A percentile compares a stretch with the other conserved stretches of the same genome.
phyloP scores from a whole-genome alignment of 2,797 vertebrate species.

The Rousettus madagascariensis region DNA sequence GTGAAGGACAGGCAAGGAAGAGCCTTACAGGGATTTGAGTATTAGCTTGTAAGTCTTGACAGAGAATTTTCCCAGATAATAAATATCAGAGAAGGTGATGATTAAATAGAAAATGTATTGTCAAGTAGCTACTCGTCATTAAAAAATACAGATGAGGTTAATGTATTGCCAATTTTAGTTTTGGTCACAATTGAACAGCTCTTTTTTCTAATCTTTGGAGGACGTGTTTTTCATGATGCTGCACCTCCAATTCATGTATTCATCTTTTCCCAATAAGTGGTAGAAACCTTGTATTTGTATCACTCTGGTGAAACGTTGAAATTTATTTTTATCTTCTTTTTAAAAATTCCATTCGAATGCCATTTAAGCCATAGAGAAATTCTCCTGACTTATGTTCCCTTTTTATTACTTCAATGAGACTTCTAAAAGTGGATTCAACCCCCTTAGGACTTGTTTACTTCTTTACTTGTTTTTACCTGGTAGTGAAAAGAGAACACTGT shows the following conservation, averaged over 20 bases:
- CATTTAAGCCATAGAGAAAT: neutral
- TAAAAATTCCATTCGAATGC: neutral
- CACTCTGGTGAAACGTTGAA: neutral
- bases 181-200: neutral
- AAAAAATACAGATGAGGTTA: neutral
- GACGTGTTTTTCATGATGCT: neutral
- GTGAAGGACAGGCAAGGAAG: neutral
- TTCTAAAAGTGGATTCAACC: neutral
- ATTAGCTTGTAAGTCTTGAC: neutral
- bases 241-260: neutral
- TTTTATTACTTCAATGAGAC: neutral
- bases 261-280: neutral
- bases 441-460: neutral
- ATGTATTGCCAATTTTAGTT: neutral
- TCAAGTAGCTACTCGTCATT: neutral
- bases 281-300: neutral
- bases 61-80: neutral
- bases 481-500: neutral
- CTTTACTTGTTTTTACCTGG: neutral
- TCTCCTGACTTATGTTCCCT: neutral
- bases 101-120: neutral
- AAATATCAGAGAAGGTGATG: neutral
- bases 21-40: neutral
- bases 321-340: conserved; percentile 14
- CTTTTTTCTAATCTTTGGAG: neutral